Evolutionary conservation across 2,888 invertebrate species (phyloP).

Genomic region (Caenorhabditis wallacei): DNA sequence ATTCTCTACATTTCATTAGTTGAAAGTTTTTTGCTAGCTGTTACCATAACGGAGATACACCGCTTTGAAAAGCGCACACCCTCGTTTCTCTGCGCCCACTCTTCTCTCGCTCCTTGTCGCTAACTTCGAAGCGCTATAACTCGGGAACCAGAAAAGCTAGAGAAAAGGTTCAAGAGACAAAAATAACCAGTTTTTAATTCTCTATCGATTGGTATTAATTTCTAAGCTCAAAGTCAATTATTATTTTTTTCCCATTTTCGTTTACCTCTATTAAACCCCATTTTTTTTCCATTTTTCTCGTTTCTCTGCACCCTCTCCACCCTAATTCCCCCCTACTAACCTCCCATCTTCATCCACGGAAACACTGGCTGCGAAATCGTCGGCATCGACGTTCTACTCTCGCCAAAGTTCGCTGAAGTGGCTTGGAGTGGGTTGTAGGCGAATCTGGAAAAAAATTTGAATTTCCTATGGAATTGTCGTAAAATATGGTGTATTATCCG

Average conservation of each 20-base stretch:
- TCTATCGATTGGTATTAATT: background rate
- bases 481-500: background rate
- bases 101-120: too few species aligned
- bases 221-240: too few species aligned
- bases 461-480: too few species aligned
- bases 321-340: too few species aligned
- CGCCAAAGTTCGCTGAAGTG: slow-evolving; percentile 70
- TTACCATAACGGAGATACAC: too few species aligned
- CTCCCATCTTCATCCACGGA: slow-evolving; percentile 83
- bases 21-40: too few species aligned
- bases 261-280: background rate
- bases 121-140: too few species aligned
- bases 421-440: slow-evolving; percentile 72
- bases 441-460: slow-evolving; percentile 60
- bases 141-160: too few species aligned
- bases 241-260: background rate
- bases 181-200: background rate
- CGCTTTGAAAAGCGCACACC: too few species aligned
- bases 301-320: too few species aligned
- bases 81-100: too few species aligned
- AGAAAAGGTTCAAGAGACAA: background rate
- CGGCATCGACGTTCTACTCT: slow-evolving; percentile 63
- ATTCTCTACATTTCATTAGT: too few species aligned
- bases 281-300: background rate
- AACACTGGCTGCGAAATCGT: slow-evolving; percentile 77